These are phyloP conservation scores for Coptotermes formosanus DNA, from an alignment of 1,140 invertebrate species.

Conservation along the genomic window DNA sequence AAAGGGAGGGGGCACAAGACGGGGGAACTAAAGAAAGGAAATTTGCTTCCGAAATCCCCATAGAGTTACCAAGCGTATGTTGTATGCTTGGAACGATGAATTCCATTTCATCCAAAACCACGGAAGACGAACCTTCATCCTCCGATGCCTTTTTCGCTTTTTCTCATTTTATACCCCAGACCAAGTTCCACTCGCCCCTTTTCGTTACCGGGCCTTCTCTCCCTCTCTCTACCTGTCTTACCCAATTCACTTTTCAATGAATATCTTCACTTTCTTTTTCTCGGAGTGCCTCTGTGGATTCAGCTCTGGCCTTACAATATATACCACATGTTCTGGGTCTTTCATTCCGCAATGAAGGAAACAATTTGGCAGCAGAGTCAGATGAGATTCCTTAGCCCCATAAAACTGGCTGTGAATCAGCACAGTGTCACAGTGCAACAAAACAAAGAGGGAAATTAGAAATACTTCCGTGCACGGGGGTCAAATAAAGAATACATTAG, in stretches of 20 bases:
- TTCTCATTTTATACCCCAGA: not conserved
- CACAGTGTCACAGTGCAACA: not conserved
- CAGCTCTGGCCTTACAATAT: not conserved
- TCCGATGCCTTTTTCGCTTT: not conserved
- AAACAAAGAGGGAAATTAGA: not conserved
- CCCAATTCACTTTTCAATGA: slow-evolving; percentile 15
- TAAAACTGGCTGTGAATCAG: not conserved
- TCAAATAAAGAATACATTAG: not conserved
- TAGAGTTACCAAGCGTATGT: slow-evolving; percentile 4
- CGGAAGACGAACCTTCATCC: not conserved
- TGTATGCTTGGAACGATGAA: slow-evolving; percentile 12
- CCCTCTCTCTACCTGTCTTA: not conserved
- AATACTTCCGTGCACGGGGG: not conserved
- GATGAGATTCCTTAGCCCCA: slow-evolving; percentile 1
- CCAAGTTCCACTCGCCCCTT: not conserved
- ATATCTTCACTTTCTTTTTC: not conserved
- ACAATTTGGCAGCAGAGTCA: not conserved
- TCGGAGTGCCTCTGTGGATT: not conserved
- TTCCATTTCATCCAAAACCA: slow-evolving; percentile 11
- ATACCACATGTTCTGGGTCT: not conserved
- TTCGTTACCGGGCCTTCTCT: not conserved
- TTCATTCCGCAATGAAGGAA: not conserved
- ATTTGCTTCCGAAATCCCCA: slow-evolving; percentile 18
- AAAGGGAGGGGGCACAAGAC: not conserved
- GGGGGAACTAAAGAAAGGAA: not conserved